phyloP scores from a whole-genome alignment of 2,797 vertebrate species.

The Taenioides sp. region DNA sequence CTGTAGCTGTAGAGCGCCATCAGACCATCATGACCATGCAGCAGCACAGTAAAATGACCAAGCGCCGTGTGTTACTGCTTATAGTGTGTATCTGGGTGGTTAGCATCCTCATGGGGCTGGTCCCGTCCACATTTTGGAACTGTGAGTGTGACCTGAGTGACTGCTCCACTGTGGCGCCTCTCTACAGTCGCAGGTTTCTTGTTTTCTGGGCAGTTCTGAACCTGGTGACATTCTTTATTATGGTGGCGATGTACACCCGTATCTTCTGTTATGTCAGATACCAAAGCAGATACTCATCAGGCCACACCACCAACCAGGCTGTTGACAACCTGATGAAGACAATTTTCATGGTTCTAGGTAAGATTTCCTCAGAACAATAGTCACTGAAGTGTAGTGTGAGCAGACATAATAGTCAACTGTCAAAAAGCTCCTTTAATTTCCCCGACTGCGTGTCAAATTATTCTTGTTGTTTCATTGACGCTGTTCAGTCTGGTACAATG shows the following conservation, averaged over 20 bases:
- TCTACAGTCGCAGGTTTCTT: constrained; percentile 90
- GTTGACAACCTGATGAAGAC: constrained; percentile 91
- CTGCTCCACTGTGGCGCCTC: constrained; percentile 86
- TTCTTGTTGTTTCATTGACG: background rate
- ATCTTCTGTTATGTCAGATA: constrained; percentile 88
- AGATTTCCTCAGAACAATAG: constrained; percentile 29
- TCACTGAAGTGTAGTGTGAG: background rate
- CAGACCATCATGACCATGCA: constrained; percentile 90
- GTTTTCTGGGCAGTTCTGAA: constrained; percentile 91
- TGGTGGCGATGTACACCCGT: constrained; percentile 84
- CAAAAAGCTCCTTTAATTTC: background rate
- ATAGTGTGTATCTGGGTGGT: constrained; percentile 85
- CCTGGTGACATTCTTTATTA: constrained; percentile 86
- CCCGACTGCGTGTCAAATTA: background rate
- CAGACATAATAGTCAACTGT: background rate
- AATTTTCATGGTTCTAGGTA: constrained; percentile 90
- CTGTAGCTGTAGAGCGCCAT: constrained; percentile 90
- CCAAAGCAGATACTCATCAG: constrained; percentile 73
- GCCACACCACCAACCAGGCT: constrained; percentile 81
- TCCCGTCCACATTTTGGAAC: constrained; percentile 89
- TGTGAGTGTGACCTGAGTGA: constrained; percentile 82
- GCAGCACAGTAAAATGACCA: constrained; percentile 88
- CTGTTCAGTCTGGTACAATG: too few species aligned
- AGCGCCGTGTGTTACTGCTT: constrained; percentile 82
- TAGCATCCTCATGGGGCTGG: constrained; percentile 83